A percentile compares a stretch with the other conserved stretches of the same genome.
phyloP scores from a whole-genome alignment of 2,113 vertebrate genomes.

The Coryphaenoides rupestris region DNA sequence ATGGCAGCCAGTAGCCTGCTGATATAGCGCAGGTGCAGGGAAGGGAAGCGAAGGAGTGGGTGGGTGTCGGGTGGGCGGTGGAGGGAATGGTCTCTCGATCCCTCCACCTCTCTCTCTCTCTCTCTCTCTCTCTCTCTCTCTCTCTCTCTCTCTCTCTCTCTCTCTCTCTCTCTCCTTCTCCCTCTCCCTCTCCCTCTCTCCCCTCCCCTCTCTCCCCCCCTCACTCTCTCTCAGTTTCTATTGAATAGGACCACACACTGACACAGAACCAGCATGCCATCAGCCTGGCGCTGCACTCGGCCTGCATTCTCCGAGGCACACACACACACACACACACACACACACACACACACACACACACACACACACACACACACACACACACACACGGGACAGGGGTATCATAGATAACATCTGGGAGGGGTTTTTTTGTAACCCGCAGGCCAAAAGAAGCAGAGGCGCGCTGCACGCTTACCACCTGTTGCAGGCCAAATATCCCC shows the following conservation, averaged over 20 bases:
- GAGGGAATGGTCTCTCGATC: constrained; percentile 41
- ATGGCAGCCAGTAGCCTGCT: constrained; percentile 86
- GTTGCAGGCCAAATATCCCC: constrained; percentile 72
- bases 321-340: too few species aligned
- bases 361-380: too few species aligned
- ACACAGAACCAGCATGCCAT: constrained; percentile 89
- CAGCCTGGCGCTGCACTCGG: constrained; percentile 70
- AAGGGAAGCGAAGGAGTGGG: constrained; percentile 76
- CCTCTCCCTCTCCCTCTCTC: constrained; percentile 39
- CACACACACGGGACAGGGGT: constrained; percentile 9
- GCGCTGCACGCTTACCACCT: constrained; percentile 74
- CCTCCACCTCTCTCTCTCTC: constrained; percentile 69
- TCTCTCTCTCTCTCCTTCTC: constrained; percentile 27
- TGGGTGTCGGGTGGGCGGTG: constrained; percentile 37
- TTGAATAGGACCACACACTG: constrained; percentile 97
- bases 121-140: constrained; percentile 66
- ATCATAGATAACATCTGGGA: constrained; percentile 59
- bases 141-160: constrained; percentile 64
- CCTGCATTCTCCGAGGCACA: too few species aligned
- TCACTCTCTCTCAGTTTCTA: constrained; percentile 71
- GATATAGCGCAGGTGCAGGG: constrained; percentile 93
- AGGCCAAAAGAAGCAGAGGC: constrained; percentile 34
- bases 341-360: too few species aligned
- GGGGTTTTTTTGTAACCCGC: constrained; percentile 5
- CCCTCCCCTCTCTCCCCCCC: constrained; percentile 72